phyloP scores from a whole-genome alignment of 2,888 invertebrate species.

The Drosophila meridiana region DNA sequence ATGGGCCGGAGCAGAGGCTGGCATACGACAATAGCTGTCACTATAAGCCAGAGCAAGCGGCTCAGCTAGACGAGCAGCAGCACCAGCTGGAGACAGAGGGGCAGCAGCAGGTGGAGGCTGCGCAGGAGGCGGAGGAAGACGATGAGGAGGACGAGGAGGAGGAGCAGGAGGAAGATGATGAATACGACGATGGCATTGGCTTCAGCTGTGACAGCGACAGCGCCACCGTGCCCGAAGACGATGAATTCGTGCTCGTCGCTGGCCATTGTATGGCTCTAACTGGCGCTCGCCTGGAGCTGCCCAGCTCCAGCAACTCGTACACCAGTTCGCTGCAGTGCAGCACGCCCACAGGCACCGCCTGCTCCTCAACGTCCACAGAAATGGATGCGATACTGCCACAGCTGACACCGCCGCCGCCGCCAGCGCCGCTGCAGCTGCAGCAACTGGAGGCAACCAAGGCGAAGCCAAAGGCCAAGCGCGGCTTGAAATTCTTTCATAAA shows the following conservation, averaged over 20 bases:
- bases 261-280: constrained; percentile 44
- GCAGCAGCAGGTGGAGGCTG: neutral
- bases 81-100: constrained; percentile 2
- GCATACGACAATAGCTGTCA: constrained; percentile 26
- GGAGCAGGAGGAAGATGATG: constrained; percentile 53
- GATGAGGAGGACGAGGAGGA: neutral
- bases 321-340: constrained; percentile 62
- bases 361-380: constrained; percentile 59
- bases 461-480: constrained; percentile 37
- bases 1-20: constrained; percentile 27
- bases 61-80: neutral
- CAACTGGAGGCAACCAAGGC: constrained; percentile 14
- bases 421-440: constrained; percentile 35
- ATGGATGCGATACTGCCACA: constrained; percentile 49
- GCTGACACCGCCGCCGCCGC: constrained; percentile 62
- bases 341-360: constrained; percentile 38
- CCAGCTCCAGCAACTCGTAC: constrained; percentile 44
- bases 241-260: constrained; percentile 71
- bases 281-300: constrained; percentile 24
- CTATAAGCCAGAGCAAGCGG: constrained; percentile 18
- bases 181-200: constrained; percentile 69
- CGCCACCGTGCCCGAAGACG: constrained; percentile 52
- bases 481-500: constrained; percentile 61
- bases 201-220: constrained; percentile 74
- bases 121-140: neutral